Percentiles rank a stretch among this genome's conserved stretches.
Evolutionary conservation across 2,797 vertebrate genomes (phyloP).

Genomic region (Cuniculus paca): DNA sequence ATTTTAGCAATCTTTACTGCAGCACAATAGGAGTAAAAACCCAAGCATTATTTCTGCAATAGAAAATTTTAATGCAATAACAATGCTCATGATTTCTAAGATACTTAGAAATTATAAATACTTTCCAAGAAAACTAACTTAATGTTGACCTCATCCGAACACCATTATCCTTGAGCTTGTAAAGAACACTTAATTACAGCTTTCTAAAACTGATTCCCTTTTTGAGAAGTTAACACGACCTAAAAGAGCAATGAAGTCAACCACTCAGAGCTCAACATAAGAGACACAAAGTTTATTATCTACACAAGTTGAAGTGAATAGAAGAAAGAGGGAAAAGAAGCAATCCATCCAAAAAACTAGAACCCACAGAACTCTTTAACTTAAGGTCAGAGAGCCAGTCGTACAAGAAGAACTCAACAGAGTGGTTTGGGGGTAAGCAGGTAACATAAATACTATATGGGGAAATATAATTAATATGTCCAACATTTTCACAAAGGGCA

Average conservation of each 20-base stretch:
- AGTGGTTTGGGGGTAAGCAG: not conserved
- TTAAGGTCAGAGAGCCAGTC: not conserved
- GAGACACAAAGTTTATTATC: not conserved
- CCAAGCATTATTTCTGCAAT: not conserved
- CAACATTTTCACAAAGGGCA: not conserved
- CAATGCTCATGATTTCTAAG: not conserved
- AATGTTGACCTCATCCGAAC: not conserved
- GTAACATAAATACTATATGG: not conserved
- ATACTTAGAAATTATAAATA: not conserved
- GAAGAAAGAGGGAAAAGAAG: not conserved
- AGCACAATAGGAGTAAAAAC: not conserved
- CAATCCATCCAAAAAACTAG: not conserved
- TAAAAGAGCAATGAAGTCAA: not conserved
- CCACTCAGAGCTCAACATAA: not conserved
- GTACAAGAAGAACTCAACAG: not conserved
- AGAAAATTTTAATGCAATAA: not conserved
- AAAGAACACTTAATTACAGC: not conserved
- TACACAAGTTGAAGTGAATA: not conserved
- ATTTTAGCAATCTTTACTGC: not conserved
- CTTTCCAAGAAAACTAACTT: constrained; percentile 2
- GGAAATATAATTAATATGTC: not conserved
- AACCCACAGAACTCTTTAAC: not conserved
- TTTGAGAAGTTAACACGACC: constrained; percentile 9
- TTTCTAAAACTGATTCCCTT: not conserved
- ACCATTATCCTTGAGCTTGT: not conserved